phyloP scores from a whole-genome alignment of 2,797 vertebrate genomes.

The Hybognathus amarus region DNA sequence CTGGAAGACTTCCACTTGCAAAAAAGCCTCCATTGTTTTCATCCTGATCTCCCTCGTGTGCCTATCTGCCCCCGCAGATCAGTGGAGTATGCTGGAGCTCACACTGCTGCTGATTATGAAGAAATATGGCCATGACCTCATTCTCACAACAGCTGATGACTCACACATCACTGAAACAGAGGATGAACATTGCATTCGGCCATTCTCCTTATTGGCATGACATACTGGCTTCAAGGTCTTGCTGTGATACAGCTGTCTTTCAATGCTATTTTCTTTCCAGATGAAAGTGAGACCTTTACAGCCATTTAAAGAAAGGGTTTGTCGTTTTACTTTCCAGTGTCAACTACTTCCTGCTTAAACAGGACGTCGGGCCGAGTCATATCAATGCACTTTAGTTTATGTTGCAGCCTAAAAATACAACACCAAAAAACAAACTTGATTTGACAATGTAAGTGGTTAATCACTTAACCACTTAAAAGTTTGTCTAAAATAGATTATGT shows the following conservation, averaged over 20 bases:
- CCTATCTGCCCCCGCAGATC: conserved; percentile 39
- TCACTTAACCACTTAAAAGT: too few species aligned
- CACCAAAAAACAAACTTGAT: background rate
- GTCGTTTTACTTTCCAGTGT: background rate
- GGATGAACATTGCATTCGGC: conserved; percentile 38
- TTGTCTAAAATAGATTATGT: background rate
- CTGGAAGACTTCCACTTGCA: conserved; percentile 34
- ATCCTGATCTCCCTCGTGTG: conserved; percentile 17
- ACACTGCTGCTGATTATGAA: conserved; percentile 32
- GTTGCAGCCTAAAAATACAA: background rate
- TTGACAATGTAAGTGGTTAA: background rate
- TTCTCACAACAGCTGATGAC: conserved; percentile 53
- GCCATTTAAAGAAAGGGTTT: conserved; percentile 6
- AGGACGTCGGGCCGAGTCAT: background rate
- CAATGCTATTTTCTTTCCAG: conserved; percentile 1
- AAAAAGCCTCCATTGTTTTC: conserved; percentile 42
- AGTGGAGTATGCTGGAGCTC: conserved; percentile 36
- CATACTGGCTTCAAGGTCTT: background rate
- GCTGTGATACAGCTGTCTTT: conserved; percentile 22
- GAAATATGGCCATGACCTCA: conserved; percentile 45
- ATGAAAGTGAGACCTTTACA: background rate
- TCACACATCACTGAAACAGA: conserved; percentile 43
- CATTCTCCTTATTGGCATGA: conserved; percentile 17
- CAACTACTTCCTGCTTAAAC: background rate
- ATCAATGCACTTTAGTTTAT: background rate